These are phyloP conservation scores for Tetragnatha versicolor DNA, from an alignment of 1,140 invertebrate genomes.

Conservation along the genomic window DNA sequence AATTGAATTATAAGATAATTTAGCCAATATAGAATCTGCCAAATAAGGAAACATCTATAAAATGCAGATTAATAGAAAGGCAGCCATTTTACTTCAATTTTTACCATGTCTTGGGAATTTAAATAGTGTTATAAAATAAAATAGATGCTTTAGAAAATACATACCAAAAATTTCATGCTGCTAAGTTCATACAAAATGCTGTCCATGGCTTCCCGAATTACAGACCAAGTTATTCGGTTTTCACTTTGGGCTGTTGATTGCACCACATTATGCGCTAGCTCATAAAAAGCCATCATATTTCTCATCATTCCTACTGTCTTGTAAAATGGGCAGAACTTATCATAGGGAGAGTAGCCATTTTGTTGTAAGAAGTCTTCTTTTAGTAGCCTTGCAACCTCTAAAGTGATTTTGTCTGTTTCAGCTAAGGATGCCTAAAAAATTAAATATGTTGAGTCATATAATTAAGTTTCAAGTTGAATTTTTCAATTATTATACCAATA, in stretches of 20 bases:
- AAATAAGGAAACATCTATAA: too few species aligned
- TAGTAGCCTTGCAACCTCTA: constrained; percentile 97
- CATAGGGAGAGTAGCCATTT: constrained; percentile 95
- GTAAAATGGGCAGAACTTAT: constrained; percentile 99
- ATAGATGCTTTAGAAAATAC: too few species aligned
- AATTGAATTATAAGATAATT: too few species aligned
- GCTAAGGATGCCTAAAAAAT: constrained; percentile 94
- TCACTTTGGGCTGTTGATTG: constrained; percentile 98
- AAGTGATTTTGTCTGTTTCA: constrained; percentile 98
- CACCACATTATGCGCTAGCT: constrained; percentile 95
- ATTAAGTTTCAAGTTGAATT: too few species aligned
- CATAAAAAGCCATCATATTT: constrained; percentile 99
- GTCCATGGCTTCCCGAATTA: constrained; percentile 95
- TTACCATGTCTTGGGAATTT: too few species aligned
- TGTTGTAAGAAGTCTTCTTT: constrained; percentile 99
- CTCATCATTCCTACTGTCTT: constrained; percentile 98
- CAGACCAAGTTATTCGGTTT: constrained; percentile 98
- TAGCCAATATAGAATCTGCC: too few species aligned
- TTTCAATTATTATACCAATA: too few species aligned
- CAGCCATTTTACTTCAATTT: too few species aligned
- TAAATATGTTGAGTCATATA: too few species aligned
- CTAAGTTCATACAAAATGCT: constrained; percentile 96
- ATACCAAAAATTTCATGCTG: constrained; percentile 99
- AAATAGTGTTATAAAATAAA: too few species aligned
- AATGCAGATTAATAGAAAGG: too few species aligned